Evolutionary conservation across 2,113 vertebrate species (phyloP), one percentile per base, ranked within the genome.

Genomic region (Mastomys coucha): DNA sequence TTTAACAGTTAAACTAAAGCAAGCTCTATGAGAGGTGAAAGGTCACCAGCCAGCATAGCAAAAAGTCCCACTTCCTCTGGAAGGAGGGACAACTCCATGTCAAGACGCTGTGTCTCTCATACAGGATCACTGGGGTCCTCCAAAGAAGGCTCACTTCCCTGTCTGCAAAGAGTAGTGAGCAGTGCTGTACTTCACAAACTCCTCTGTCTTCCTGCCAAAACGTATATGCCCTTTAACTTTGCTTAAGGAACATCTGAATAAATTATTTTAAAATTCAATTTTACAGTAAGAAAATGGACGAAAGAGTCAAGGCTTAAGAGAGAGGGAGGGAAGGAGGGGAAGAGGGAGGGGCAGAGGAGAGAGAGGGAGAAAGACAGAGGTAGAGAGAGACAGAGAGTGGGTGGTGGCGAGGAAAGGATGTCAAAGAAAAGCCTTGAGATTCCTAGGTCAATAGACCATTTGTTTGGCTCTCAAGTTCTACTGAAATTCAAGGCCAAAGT

Each of bases 61-160:
- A 97, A 91, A 58, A 96, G 42, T 96, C 91, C 97, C 95, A 97
- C 81, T 95, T 97, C 94, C 96, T 97, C 91, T 86, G 86, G 91
- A 92, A 97, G 42, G 31, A 93, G 56, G 39, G 97, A 96, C 75
- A 91, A 51, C 36, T 33, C 58, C 89, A 14, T 80, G 81, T 93
- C 72, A 42, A 95, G 69, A 85, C 81, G 69, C 70, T 42, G 58
- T 72, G 75, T 75, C 69, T 69, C 72, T 94, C 63, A 67, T 20
- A 88, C 91, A 95, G 60, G 63, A 82, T 87, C 88, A 91, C 89
- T 80, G 89, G 75, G 85, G 92, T 88, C 69, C 67, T 92, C 65
- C 22, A 19, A 75, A 24, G 16, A 20, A 95, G 39, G 76, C 65
- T 87, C 60, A 93, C 89, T 94, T 95, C 88, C 92, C 72, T 92